phyloP scores from a whole-genome alignment of 2,113 vertebrate species.

The Pseudopodoces humilis region DNA sequence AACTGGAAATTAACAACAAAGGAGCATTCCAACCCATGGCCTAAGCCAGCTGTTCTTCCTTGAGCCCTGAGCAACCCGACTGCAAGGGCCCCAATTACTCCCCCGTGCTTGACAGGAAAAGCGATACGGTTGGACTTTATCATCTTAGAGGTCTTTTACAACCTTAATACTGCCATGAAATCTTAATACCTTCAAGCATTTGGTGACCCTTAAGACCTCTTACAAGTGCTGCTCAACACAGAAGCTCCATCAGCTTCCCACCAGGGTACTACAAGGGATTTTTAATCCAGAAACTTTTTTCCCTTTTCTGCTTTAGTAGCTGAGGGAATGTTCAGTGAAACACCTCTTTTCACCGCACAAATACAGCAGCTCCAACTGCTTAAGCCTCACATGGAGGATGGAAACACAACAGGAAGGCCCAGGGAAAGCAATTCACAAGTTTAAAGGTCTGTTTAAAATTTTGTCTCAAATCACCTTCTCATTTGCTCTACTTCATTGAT shows the following conservation, averaged over 20 bases:
- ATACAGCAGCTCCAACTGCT: neutral
- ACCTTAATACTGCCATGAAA: neutral
- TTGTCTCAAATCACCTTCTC: neutral
- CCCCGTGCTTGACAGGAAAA: fast-evolving
- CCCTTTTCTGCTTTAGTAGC: neutral
- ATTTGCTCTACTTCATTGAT: neutral
- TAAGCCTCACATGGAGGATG: neutral
- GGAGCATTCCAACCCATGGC: neutral
- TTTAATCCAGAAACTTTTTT: fast-evolving
- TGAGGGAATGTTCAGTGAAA: neutral
- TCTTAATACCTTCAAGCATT: neutral
- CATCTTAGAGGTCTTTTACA: neutral
- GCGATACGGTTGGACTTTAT: too few relatives aligned
- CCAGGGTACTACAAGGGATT: fast-evolving
- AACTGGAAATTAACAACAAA: neutral
- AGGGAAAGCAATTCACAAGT: neutral
- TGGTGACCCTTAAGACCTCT: neutral
- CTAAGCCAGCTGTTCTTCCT: neutral
- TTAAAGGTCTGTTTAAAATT: neutral
- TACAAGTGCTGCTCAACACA: neutral
- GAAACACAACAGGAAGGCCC: neutral
- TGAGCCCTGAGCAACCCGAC: neutral
- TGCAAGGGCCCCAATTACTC: neutral
- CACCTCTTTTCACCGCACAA: neutral
- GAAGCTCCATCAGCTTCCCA: neutral